Evolutionary conservation across 2,888 invertebrate species (phyloP).

Genomic region (Neoaliturus tenellus): DNA sequence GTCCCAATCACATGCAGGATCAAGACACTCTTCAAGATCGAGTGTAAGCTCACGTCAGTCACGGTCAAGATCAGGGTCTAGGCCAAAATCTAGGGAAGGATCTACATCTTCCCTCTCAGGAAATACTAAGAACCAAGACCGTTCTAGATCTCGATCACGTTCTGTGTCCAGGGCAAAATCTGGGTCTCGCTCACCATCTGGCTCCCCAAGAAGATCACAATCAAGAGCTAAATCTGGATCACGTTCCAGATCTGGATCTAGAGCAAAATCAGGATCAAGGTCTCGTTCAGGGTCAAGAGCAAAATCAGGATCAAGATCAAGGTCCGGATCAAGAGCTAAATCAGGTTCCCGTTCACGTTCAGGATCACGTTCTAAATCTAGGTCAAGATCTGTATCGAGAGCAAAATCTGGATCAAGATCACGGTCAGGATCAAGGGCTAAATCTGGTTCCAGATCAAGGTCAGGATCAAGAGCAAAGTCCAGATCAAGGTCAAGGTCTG

Average conservation of each 20-base stretch:
- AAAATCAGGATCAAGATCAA: constrained; percentile 66
- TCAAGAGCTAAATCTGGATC: constrained; percentile 66
- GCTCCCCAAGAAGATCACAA: constrained; percentile 65
- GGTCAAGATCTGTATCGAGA: constrained; percentile 57
- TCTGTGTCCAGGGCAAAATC: constrained; percentile 66
- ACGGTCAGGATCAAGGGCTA: constrained; percentile 66
- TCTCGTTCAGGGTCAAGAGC: constrained; percentile 67
- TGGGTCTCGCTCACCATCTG: constrained; percentile 65
- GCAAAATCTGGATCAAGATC: constrained; percentile 68
- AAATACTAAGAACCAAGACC: not conserved
- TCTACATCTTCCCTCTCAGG: constrained; percentile 53
- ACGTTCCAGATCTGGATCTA: constrained; percentile 68
- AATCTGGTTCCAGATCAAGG: constrained; percentile 68
- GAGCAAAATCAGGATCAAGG: constrained; percentile 64
- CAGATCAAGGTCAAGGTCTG: constrained; percentile 65
- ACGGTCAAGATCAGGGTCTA: constrained; percentile 62
- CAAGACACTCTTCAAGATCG: constrained; percentile 50
- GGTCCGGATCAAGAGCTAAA: constrained; percentile 68
- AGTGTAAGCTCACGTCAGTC: constrained; percentile 59
- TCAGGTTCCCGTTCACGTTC: constrained; percentile 66
- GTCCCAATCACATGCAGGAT: constrained; percentile 15
- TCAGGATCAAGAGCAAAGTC: constrained; percentile 63
- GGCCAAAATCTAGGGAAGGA: constrained; percentile 59
- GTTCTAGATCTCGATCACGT: constrained; percentile 63
- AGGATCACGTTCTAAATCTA: constrained; percentile 66